Base-by-base conservation (phyloP, 2,888 invertebrate genomes). In the Sericinus montela region DNA sequence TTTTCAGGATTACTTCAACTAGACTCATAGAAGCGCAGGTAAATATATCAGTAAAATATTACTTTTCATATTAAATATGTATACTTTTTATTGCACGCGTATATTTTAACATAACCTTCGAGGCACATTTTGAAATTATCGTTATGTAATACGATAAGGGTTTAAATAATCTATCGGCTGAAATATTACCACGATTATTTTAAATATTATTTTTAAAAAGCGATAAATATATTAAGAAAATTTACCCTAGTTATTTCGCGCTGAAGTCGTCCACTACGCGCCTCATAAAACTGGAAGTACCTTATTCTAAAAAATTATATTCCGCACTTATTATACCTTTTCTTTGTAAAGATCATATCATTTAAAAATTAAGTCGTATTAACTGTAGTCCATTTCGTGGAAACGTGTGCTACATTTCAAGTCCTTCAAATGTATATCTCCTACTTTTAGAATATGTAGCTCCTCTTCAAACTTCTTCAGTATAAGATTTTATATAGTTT, bases 1-100 rank as follows among this genome's bases (percentile, higher is more conserved):
- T 93, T 71, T 92, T 91, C 83, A 92, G 92, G 81, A 90, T 93
- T 76, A 90, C 92, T 62, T 85, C 91, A 63, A 83, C 89, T 59
- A 91, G 87, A 88, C 75, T 93, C 69, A 77, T 85, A 60, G 93
- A 93, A 75, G 83, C 90, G 72, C 92, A 92, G 91, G 92, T 92
- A 77, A 78, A 59, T 67, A 52, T 28, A 32, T 42, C 45, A 45
- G 44, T 46, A 46, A 25, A 15, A 41, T 39, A 45, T 32, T 40
- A 40, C 50, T 23, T 32, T 30, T 29, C 15, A 45, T 39, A 40
- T 51, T 50, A 44, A 11, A 28, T 50, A 43, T 19, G 29, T 55
- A 39, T 49, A 43, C 19, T 38, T 45, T 43, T 46, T 51, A 47
- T 52, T 25, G 1, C 19, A n/a, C 15, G 11, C 11, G n/a, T 30